Conservation (phyloP, 2,888 invertebrate species). For the Aleiodes testaceus region DNA sequence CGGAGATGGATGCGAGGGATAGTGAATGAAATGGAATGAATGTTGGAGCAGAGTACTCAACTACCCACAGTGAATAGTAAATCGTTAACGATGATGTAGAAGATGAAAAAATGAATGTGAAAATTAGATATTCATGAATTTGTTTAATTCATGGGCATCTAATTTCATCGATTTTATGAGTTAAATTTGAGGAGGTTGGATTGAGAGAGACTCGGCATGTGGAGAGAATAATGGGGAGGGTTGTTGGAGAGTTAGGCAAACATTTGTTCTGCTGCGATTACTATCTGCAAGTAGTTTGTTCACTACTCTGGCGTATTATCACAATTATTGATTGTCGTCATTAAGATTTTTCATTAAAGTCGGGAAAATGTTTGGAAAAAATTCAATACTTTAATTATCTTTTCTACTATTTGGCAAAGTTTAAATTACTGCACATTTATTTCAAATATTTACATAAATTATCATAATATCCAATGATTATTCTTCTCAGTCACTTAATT, state of each 20-base stretch:
- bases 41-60: constrained; percentile 12
- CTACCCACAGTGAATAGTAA: constrained; percentile 15
- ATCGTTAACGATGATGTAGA: constrained; percentile 11
- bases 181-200: neutral
- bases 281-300: neutral
- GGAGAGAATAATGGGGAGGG: constrained; percentile 7
- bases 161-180: neutral
- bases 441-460: constrained; percentile 26
- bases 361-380: no score
- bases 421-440: constrained; percentile 16
- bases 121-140: no score
- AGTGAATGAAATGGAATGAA: constrained; percentile 18
- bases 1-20: neutral
- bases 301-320: constrained; percentile 2
- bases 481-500: constrained; percentile 1
- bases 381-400: neutral
- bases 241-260: constrained; percentile 6
- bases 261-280: constrained; percentile 17
- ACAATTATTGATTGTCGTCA: constrained; percentile 10
- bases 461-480: constrained; percentile 9
- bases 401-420: neutral
- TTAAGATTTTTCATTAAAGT: neutral
- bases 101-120: neutral
- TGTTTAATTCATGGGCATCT: neutral
- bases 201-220: neutral